Conservation (phyloP, 2,113 vertebrate species). For the Misgurnus mizolepis region DNA sequence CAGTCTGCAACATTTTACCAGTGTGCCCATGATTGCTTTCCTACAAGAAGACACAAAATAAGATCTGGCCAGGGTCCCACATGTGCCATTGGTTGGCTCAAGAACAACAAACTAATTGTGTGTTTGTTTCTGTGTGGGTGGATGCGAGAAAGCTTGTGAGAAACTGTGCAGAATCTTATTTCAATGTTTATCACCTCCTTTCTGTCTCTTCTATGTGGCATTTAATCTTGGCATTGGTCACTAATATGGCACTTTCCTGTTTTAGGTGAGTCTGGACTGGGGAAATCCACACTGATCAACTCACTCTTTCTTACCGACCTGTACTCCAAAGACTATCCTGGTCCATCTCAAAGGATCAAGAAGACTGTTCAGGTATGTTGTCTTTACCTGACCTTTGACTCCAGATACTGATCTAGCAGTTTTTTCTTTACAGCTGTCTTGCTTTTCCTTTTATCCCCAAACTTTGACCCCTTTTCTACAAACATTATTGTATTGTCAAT, state of each 20-base stretch:
- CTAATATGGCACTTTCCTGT: not conserved
- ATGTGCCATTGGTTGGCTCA: slow-evolving; percentile 26
- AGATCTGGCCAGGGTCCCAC: slow-evolving; percentile 14
- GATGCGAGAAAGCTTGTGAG: slow-evolving; percentile 20
- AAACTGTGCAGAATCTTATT: slow-evolving; percentile 6
- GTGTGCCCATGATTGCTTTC: slow-evolving; percentile 42
- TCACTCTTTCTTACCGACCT: slow-evolving; percentile 79
- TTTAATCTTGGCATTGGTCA: not conserved
- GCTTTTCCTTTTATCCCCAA: not conserved
- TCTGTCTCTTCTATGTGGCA: not conserved
- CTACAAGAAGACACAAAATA: not conserved
- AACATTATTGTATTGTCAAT: not conserved
- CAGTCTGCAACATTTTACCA: slow-evolving; percentile 52
- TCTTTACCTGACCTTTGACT: not conserved
- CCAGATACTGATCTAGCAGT: not conserved
- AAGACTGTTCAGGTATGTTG: slow-evolving; percentile 77
- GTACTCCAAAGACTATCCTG: slow-evolving; percentile 78
- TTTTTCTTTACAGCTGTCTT: not conserved
- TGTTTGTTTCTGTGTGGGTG: slow-evolving; percentile 24
- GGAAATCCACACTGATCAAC: slow-evolving; percentile 81
- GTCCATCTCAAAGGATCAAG: slow-evolving; percentile 77
- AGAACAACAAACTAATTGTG: slow-evolving; percentile 36
- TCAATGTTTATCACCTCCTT: not conserved
- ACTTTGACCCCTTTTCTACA: not conserved
- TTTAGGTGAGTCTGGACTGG: slow-evolving; percentile 78